Conservation (phyloP, 2,797 vertebrate species). For the Oreonectes daqikongensis region DNA sequence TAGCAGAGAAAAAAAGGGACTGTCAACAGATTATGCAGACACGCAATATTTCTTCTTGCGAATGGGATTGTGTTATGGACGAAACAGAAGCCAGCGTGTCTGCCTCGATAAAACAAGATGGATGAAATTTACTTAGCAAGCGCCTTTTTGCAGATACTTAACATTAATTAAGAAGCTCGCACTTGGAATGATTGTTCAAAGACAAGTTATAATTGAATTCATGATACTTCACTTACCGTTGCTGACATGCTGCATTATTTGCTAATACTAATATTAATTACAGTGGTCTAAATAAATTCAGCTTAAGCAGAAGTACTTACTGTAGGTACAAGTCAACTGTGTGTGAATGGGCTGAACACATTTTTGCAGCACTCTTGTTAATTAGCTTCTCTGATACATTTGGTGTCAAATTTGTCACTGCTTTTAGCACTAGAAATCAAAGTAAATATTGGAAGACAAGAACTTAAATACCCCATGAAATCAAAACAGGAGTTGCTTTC, state of each 20-base stretch:
- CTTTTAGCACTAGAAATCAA: neutral
- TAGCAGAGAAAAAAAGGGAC: neutral
- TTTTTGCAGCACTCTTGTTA: neutral
- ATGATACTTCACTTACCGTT: constrained; percentile 17
- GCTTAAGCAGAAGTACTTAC: constrained; percentile 22
- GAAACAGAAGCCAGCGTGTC: constrained; percentile 11
- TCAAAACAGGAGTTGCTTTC: neutral
- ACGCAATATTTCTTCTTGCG: constrained; percentile 8
- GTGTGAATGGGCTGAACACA: neutral
- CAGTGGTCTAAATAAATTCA: constrained; percentile 1
- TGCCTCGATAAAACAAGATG: constrained; percentile 1
- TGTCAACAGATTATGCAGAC: constrained; percentile 12
- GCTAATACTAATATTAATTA: constrained; percentile 11
- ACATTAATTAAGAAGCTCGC: constrained; percentile 4
- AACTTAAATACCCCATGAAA: neutral
- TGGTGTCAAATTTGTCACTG: neutral
- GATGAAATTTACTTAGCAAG: constrained; percentile 22
- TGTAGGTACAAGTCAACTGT: neutral
- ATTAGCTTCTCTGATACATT: neutral
- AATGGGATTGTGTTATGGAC: constrained; percentile 24
- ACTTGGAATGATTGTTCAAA: constrained; percentile 6
- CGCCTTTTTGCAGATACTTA: constrained; percentile 23
- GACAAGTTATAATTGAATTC: constrained; percentile 13
- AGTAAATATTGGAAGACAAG: neutral
- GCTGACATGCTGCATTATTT: constrained; percentile 28